Evolutionary conservation across 2,888 invertebrate species (phyloP).

Genomic region (Cephus nigrinus): DNA sequence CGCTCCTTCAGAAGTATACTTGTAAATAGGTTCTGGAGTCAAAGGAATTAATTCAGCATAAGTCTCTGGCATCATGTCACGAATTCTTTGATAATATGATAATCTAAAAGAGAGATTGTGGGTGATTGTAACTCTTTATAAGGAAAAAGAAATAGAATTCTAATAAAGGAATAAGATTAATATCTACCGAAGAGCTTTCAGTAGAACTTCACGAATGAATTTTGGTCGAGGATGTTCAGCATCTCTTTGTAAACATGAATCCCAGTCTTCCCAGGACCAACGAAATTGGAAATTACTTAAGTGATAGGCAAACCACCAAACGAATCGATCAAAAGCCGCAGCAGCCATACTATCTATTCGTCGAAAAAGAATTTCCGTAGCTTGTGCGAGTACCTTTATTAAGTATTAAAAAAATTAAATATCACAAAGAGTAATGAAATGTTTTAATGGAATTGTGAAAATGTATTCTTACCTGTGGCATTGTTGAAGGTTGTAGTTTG

Average conservation of each 20-base stretch:
- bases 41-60: conserved; percentile 87
- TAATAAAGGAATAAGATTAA: neutral
- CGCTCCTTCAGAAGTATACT: conserved; percentile 90
- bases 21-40: conserved; percentile 88
- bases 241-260: conserved; percentile 85
- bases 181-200: conserved; percentile 86
- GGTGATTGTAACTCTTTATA: neutral
- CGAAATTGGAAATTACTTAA: conserved; percentile 99
- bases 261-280: conserved; percentile 99
- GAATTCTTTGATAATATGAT: conserved; percentile 93
- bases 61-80: conserved; percentile 90
- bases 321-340: conserved; percentile 95
- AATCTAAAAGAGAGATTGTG: conserved; percentile 70
- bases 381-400: conserved; percentile 86
- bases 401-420: conserved; percentile 14
- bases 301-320: conserved; percentile 98
- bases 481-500: conserved; percentile 94
- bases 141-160: neutral
- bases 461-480: conserved; percentile 81
- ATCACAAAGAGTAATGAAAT: neutral
- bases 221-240: conserved; percentile 92
- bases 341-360: conserved; percentile 97
- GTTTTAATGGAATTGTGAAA: neutral
- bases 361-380: conserved; percentile 96
- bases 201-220: conserved; percentile 92